Percentiles rank a stretch among this genome's conserved stretches.
phyloP scores from a whole-genome alignment of 2,113 vertebrate species.

The Scytalopus superciliaris region DNA sequence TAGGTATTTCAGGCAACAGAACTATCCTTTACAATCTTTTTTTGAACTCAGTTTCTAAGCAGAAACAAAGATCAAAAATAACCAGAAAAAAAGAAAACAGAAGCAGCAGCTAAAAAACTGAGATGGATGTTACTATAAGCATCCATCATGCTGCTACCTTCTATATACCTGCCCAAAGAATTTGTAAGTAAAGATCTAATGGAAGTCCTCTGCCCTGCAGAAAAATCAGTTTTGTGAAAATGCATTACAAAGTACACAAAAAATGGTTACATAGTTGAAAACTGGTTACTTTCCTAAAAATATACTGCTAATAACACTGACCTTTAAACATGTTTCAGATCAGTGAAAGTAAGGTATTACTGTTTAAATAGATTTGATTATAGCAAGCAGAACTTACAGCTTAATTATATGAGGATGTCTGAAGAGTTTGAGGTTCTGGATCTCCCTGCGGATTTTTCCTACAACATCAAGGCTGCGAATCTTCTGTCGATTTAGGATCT shows the following conservation, averaged over 20 bases:
- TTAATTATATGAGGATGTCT: conserved; percentile 98
- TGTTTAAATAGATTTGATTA: conserved; percentile 3
- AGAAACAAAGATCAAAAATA: not conserved
- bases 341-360: not conserved
- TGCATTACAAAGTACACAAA: not conserved
- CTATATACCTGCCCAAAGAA: not conserved
- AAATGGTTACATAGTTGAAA: not conserved
- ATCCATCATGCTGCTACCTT: not conserved
- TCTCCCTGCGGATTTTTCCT: conserved; percentile 95
- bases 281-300: not conserved
- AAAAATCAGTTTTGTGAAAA: not conserved
- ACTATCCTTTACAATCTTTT: not conserved
- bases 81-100: not conserved
- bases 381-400: conserved; percentile 83
- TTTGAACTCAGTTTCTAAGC: not conserved
- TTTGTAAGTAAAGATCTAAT: not conserved
- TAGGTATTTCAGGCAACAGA: no score
- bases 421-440: conserved; percentile 98
- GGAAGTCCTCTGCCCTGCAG: not conserved
- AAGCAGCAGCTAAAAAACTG: not conserved
- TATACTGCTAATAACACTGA: not conserved
- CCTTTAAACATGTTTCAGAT: not conserved
- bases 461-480: conserved; percentile 97
- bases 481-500: conserved; percentile 97
- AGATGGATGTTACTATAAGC: not conserved